Evolutionary conservation across 2,797 vertebrate species (phyloP).

Genomic region (Ibycter americanus): DNA sequence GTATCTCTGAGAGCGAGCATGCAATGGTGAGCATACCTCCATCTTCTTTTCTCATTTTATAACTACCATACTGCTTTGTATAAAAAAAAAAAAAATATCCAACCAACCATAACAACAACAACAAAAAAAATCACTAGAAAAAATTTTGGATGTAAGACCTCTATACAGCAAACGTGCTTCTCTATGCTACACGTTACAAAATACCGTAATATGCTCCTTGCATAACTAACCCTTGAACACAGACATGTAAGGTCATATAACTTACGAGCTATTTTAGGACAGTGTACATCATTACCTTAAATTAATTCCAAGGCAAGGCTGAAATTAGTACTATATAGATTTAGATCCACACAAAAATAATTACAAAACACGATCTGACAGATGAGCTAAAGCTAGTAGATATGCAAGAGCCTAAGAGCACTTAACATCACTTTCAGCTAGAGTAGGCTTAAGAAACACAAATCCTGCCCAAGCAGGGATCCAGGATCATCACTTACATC

Average conservation of each 20-base stretch:
- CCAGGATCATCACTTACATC: background rate
- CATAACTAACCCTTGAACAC: background rate
- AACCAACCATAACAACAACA: too few relatives aligned
- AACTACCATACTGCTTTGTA: background rate
- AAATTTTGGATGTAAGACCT: background rate
- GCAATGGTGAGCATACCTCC: background rate
- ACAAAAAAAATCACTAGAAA: background rate
- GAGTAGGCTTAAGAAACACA: background rate
- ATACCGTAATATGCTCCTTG: accelerated
- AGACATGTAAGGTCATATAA: background rate
- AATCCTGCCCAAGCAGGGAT: background rate
- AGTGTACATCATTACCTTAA: background rate
- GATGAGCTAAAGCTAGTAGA: background rate
- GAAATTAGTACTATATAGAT: background rate
- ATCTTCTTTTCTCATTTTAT: background rate
- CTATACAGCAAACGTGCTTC: background rate
- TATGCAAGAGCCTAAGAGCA: background rate
- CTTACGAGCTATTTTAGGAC: background rate
- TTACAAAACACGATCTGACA: background rate
- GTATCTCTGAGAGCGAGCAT: too few relatives aligned
- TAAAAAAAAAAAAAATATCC: too few relatives aligned
- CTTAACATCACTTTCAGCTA: background rate
- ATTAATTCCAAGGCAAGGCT: background rate
- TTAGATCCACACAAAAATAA: background rate
- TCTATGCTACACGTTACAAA: background rate